These are phyloP conservation scores for Botia almorhae DNA, from an alignment of 2,797 vertebrate species.

Conservation along the genomic window DNA sequence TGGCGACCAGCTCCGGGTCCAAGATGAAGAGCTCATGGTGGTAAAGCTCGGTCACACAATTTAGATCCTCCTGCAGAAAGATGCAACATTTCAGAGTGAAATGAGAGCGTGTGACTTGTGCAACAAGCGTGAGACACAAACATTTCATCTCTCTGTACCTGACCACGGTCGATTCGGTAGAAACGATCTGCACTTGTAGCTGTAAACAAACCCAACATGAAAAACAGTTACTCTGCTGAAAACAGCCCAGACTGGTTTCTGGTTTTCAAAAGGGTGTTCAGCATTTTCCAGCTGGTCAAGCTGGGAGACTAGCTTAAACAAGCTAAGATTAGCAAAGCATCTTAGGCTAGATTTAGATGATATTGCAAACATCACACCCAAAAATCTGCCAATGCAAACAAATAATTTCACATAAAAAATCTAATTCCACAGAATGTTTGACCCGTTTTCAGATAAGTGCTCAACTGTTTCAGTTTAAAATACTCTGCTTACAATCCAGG, in stretches of 20 bases:
- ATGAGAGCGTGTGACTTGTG: background rate
- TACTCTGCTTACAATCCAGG: constrained; percentile 88
- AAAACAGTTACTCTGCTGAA: background rate
- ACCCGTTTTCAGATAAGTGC: background rate
- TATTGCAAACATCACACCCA: background rate
- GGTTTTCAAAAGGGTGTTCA: background rate
- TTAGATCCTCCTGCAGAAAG: constrained; percentile 88
- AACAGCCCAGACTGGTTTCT: background rate
- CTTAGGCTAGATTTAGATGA: too few species aligned
- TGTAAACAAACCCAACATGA: constrained; percentile 61
- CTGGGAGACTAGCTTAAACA: background rate
- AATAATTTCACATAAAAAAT: too few species aligned
- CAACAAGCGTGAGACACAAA: background rate
- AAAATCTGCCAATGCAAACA: background rate
- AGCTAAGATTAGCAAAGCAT: background rate
- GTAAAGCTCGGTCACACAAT: constrained; percentile 94
- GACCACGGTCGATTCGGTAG: constrained; percentile 94
- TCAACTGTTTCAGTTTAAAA: background rate
- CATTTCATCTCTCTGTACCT: constrained; percentile 75
- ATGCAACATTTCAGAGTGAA: background rate
- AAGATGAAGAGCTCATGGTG: constrained; percentile 95
- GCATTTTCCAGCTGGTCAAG: background rate
- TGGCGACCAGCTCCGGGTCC: constrained; percentile 89
- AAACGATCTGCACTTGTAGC: constrained; percentile 95
- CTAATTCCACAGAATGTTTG: background rate